Evolutionary conservation across 2,113 vertebrate species (phyloP).

Genomic region (Varanus komodoensis): DNA sequence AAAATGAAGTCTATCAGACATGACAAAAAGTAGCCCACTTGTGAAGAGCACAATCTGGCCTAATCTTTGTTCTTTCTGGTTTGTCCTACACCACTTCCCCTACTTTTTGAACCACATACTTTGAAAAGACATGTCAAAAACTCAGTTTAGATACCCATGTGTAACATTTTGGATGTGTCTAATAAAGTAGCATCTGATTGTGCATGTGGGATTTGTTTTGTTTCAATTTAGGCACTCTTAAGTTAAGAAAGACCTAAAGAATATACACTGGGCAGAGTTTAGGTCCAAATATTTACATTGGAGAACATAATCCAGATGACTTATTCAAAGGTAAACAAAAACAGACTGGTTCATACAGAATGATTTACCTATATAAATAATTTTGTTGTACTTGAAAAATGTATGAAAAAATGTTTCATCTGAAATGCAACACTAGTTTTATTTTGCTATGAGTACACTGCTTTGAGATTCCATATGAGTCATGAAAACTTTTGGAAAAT

Average conservation of each 20-base stretch:
- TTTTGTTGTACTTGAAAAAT: background rate
- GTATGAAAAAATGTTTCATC: background rate
- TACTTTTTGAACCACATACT: no score
- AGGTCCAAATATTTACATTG: conserved; percentile 16
- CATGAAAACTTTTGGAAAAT: background rate
- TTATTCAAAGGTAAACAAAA: background rate
- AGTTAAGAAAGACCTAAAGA: background rate
- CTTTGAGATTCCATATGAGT: background rate
- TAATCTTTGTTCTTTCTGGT: background rate
- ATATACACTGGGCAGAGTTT: background rate
- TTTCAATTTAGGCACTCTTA: background rate
- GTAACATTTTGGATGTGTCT: no score
- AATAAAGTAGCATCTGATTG: no score
- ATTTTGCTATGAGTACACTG: background rate
- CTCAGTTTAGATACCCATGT: no score
- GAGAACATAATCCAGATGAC: conserved; percentile 17
- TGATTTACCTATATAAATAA: background rate
- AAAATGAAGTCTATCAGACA: background rate
- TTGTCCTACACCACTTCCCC: no score
- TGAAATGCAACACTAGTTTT: background rate
- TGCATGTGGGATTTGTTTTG: no score
- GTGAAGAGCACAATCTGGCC: background rate
- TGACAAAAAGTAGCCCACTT: background rate
- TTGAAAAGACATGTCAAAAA: no score
- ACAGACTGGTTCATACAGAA: background rate